Evolutionary conservation across 2,888 invertebrate species (phyloP), one percentile per base, ranked within the genome.

Genomic region (Phymatocera aterrima): DNA sequence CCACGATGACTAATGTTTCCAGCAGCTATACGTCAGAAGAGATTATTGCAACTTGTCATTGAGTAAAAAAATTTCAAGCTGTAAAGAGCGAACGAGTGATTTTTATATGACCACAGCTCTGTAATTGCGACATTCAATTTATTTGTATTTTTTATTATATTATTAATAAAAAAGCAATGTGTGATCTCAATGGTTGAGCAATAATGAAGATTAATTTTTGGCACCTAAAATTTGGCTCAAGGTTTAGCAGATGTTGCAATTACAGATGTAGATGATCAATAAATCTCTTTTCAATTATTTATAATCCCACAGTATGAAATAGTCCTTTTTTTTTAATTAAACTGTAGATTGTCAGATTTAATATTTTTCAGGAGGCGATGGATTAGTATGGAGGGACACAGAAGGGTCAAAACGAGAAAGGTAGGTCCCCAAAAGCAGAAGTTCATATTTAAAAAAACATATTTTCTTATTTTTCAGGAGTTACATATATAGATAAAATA

Each of bases 391-490:
- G 15, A 51, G 18, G 31, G 28, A 18, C 3, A 64, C 37, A 12
- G 48, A 6, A 31, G 46, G 15, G 34, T 34, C n/a, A 18, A 18
- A 64, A 64, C 15, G 18, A 34, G 37, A 64, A 72, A 72, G 72
- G 72, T 72, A 72, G 48, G 72, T 72, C 10, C 18, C n/a, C 10
- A 3, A 3, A 21, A 3, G 51, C 2, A 34, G 34, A 48, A 10
- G 31, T 24, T 28, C 51, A 28, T 37, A 18, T 72, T 72, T 72
- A 31, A 31, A 70, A 68, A 72, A 8, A 31, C 21, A 51, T 72
- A n/a, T 51, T 72, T 57, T 57, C 28, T 28, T 72, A 12, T 51
- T 61, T 61, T 72, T 72, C 72, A 72, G 72, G 51, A 72, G 31
- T 72, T 48, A 51, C 51, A 34, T n/a, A n/a, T n/a, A n/a, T n/a